These are phyloP conservation scores for Meandrusa payeni DNA, from an alignment of 2,888 invertebrate genomes.

Conservation along the genomic window DNA sequence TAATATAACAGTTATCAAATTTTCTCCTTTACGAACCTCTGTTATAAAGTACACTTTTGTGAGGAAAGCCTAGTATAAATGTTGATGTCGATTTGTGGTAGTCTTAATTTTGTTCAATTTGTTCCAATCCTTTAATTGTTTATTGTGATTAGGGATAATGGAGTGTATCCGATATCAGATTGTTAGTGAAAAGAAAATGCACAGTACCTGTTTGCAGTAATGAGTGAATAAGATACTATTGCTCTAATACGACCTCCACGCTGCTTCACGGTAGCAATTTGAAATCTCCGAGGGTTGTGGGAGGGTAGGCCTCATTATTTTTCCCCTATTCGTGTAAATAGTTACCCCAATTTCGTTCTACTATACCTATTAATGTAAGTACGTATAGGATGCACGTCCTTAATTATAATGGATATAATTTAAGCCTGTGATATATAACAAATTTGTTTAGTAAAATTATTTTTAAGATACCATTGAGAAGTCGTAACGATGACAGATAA, in stretches of 20 bases:
- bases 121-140: slow-evolving; percentile 10
- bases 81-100: slow-evolving; percentile 16
- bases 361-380: slow-evolving; percentile 66
- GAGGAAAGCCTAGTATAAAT: too few species aligned
- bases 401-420: slow-evolving; percentile 71
- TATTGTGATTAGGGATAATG: slow-evolving; percentile 1
- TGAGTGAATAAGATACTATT: slow-evolving; percentile 59
- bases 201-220: slow-evolving; percentile 47
- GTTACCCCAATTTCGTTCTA: slow-evolving; percentile 72
- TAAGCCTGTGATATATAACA: slow-evolving; percentile 80
- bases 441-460: slow-evolving; percentile 64
- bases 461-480: slow-evolving; percentile 60
- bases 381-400: slow-evolving; percentile 78
- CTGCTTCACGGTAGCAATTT: slow-evolving; percentile 61
- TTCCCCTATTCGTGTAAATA: slow-evolving; percentile 80
- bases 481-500: too few species aligned
- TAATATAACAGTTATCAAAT: too few species aligned
- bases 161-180: slow-evolving; percentile 21
- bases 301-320: slow-evolving; percentile 79
- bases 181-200: slow-evolving; percentile 41
- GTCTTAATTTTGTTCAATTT: slow-evolving; percentile 22
- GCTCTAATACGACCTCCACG: slow-evolving; percentile 35
- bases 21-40: too few species aligned
- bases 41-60: too few species aligned
- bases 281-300: slow-evolving; percentile 79